phyloP scores from a whole-genome alignment of 2,797 vertebrate species.

The Enteromius fasciolatus region DNA sequence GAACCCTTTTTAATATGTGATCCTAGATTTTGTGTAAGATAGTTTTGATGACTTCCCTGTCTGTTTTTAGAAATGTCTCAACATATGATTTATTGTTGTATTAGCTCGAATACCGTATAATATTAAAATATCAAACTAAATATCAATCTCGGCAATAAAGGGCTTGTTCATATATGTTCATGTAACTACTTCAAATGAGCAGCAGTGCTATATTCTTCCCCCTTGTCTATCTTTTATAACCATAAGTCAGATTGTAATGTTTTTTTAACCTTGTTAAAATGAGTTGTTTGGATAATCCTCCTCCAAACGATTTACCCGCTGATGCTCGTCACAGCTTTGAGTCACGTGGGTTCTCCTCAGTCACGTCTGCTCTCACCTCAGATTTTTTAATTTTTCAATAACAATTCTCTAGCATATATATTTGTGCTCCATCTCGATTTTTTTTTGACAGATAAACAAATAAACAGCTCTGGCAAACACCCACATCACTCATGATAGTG shows the following conservation, averaged over 20 bases:
- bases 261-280: background rate
- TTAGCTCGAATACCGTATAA: background rate
- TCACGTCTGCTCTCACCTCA: background rate
- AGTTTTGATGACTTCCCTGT: background rate
- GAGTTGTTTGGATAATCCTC: slow-evolving; percentile 12
- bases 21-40: background rate
- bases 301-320: background rate
- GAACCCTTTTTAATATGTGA: background rate
- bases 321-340: background rate
- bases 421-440: no score
- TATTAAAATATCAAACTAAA: background rate
- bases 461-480: background rate
- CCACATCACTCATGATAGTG: background rate
- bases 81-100: background rate
- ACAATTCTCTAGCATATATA: no score
- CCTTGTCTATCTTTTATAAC: background rate
- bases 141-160: background rate
- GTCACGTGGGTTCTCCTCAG: background rate
- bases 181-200: background rate
- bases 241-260: background rate
- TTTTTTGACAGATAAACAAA: background rate
- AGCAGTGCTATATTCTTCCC: background rate
- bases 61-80: no score
- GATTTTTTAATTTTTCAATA: background rate
- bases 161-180: no score